Evolutionary conservation across 2,113 vertebrate species (phyloP).

Genomic region (Micromys minutus): DNA sequence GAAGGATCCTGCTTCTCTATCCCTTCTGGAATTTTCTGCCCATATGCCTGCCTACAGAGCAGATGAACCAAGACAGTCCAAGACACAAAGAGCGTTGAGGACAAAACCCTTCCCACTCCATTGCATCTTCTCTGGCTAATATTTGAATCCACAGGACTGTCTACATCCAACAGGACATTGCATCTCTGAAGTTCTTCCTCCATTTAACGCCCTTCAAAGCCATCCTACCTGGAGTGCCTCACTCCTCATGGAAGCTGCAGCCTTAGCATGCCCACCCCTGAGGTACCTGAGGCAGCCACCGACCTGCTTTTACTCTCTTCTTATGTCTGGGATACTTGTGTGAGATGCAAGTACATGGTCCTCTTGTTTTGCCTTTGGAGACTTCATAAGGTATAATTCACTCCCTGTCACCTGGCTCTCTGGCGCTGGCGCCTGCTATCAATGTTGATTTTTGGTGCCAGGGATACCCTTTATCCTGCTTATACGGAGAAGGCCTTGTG

Average conservation of each 20-base stretch:
- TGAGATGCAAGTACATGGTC: not conserved
- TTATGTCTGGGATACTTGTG: not conserved
- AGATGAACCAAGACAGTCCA: not conserved
- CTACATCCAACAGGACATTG: not conserved
- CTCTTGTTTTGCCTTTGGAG: not conserved
- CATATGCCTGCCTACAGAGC: not conserved
- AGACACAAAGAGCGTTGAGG: not conserved
- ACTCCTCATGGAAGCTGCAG: not conserved
- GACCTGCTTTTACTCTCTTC: not conserved
- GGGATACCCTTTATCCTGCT: not conserved
- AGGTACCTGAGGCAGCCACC: not conserved
- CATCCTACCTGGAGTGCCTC: not conserved
- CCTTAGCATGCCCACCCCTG: not conserved
- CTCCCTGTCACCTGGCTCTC: not conserved
- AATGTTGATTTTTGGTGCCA: not conserved
- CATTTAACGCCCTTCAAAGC: not conserved
- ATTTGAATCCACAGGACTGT: not conserved
- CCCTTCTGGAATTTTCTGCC: not conserved
- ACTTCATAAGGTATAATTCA: not conserved
- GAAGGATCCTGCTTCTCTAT: not conserved
- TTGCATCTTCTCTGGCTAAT: not conserved
- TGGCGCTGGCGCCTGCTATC: not conserved
- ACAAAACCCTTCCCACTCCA: not conserved
- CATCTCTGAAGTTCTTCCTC: not conserved
- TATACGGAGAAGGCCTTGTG: not conserved